Evolutionary conservation across 64 coral and sea anemone genomes (phyloP).

Genomic region (Acropora tenuis): DNA sequence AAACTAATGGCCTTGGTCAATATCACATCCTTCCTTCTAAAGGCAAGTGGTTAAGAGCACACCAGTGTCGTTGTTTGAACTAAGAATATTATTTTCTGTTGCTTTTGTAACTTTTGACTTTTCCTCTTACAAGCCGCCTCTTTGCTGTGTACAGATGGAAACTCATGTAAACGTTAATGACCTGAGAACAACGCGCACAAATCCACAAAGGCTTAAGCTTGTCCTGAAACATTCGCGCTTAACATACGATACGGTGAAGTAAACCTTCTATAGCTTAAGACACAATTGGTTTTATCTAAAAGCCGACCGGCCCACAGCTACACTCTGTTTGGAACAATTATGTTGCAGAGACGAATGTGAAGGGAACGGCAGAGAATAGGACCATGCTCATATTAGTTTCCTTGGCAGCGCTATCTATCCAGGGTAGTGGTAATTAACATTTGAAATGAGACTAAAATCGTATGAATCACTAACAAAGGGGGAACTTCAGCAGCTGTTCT

Average conservation of each 20-base stretch:
- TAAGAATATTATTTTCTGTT: too few relatives aligned
- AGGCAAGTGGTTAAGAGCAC: too few relatives aligned
- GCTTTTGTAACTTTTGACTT: too few relatives aligned
- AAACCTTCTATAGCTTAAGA: too few relatives aligned
- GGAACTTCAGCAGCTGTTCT: too few relatives aligned
- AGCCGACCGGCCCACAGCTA: not conserved
- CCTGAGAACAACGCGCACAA: not conserved
- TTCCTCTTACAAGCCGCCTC: not conserved
- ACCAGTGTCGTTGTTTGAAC: too few relatives aligned
- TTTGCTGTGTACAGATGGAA: not conserved
- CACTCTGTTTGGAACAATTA: not conserved
- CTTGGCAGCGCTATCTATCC: not conserved
- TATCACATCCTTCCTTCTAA: too few relatives aligned
- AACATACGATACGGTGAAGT: not conserved
- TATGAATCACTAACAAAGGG: too few relatives aligned
- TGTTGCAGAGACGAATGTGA: not conserved
- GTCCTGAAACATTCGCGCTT: not conserved
- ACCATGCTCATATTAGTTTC: not conserved
- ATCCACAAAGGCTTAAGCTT: not conserved
- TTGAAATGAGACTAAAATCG: not conserved
- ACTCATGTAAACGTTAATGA: not conserved
- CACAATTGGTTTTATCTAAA: not conserved
- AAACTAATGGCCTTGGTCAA: too few relatives aligned
- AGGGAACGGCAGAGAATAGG: too few relatives aligned
- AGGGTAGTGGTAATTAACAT: not conserved